Base-by-base conservation (phyloP, 1,140 invertebrate species). In the Frieseomelitta varia region DNA sequence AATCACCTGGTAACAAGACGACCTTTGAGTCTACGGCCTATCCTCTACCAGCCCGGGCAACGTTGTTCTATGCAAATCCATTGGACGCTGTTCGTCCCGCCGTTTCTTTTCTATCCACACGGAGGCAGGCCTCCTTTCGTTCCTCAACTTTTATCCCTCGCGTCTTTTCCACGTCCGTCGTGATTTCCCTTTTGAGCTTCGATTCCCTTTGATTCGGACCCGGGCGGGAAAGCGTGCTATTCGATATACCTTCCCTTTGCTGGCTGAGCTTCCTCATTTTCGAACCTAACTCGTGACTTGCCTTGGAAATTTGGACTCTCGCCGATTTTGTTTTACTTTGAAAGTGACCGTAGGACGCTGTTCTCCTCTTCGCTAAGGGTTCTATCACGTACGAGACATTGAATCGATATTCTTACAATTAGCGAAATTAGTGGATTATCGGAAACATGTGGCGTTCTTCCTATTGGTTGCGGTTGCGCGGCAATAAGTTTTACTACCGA, bases 1-100 rank as follows among this genome's bases (percentile, higher is more conserved):
- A 89, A 90, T 90, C 87, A 90, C 87, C 77, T 90, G 85, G 88
- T 89, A 89, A 89, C 87, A 87, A 90, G 88, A 51, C 78, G 88
- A 90, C 88, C 88, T 90, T 90, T 90, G 87, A 87, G 74, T 89
- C 85, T 73, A 63, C 65, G 24, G 81, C 69, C 73, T 73, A 71
- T 87, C 79, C 79, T 84, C 78, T 53, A 76, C 78, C 53, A 76
- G 73, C 78, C 39, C 39, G 73, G 75, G 61, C 79, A 77, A 68
- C 81, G 85, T 75, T 89, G 88, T 90, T 90, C 82, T 82, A 90
- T 90, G 88, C 88, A 90, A 89, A 90, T 90, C 69, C 58, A 53
- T 39, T 55, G 58, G 77, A 86, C 68, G 81, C 80, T 78, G 27
- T 73, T 65, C 75, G 39, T 47, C 58, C 21, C 77, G 39, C 39